Evolutionary conservation across 2,113 vertebrate genomes (phyloP).

Genomic region (Tupaia chinensis): DNA sequence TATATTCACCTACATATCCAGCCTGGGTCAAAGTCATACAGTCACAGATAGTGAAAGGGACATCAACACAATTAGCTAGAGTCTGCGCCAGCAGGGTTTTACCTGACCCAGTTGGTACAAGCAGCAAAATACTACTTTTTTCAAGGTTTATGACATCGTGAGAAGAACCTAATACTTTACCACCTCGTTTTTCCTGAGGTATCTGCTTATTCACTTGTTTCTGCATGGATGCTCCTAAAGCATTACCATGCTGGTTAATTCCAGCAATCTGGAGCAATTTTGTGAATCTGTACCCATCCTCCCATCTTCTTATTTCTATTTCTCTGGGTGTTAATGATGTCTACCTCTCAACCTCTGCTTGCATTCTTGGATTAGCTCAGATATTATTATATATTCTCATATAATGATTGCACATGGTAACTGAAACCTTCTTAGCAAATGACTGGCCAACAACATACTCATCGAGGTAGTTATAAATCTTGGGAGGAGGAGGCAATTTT

Average conservation of each 20-base stretch:
- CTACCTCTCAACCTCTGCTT: slow-evolving; percentile 96
- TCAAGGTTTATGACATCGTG: slow-evolving; percentile 97
- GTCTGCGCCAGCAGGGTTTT: slow-evolving; percentile 98
- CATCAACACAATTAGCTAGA: slow-evolving; percentile 97
- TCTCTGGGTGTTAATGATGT: slow-evolving; percentile 96
- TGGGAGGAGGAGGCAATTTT: slow-evolving; percentile 97
- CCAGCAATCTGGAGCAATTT: slow-evolving; percentile 99
- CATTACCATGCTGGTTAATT: slow-evolving; percentile 97
- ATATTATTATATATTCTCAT: slow-evolving; percentile 99
- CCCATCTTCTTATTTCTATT: slow-evolving; percentile 99
- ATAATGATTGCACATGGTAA: slow-evolving; percentile 99
- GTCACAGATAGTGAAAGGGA: slow-evolving; percentile 94
- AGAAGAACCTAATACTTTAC: slow-evolving; percentile 95
- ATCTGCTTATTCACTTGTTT: slow-evolving; percentile 96
- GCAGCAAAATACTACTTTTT: slow-evolving; percentile 98
- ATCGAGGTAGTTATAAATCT: slow-evolving; percentile 99
- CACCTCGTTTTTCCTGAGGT: slow-evolving; percentile 95
- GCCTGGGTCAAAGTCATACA: slow-evolving; percentile 98
- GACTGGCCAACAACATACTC: slow-evolving; percentile 98
- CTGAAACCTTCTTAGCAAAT: slow-evolving; percentile 98
- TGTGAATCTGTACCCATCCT: slow-evolving; percentile 99
- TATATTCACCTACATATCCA: slow-evolving; percentile 98
- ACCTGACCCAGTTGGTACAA: slow-evolving; percentile 98
- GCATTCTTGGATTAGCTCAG: slow-evolving; percentile 93
- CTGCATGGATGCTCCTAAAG: slow-evolving; percentile 97